These are phyloP conservation scores for Anthoscopus minutus DNA, from an alignment of 2,113 vertebrate genomes.

Conservation along the genomic window DNA sequence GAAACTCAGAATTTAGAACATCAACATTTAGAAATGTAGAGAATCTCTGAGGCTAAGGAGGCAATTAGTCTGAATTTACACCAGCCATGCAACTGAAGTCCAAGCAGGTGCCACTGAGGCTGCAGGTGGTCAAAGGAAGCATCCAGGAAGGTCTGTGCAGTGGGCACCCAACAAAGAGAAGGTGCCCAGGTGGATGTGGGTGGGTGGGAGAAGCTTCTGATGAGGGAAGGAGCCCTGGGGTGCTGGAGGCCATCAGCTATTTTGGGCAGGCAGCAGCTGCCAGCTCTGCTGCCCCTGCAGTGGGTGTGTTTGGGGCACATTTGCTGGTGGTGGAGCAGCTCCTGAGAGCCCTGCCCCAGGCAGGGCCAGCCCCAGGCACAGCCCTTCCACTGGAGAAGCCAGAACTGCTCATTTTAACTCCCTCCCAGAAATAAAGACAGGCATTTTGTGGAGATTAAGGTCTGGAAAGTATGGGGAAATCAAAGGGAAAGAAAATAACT, in stretches of 20 bases:
- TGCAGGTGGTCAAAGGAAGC: background rate
- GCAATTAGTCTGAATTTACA: background rate
- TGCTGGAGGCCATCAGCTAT: background rate
- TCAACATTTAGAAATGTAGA: background rate
- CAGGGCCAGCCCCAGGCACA: background rate
- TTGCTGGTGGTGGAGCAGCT: background rate
- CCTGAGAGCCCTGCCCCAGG: background rate
- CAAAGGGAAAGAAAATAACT: background rate
- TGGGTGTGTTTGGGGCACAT: too few relatives aligned
- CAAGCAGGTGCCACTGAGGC: background rate
- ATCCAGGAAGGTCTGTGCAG: background rate
- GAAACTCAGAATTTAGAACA: background rate
- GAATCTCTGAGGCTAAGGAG: background rate
- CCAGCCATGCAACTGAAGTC: background rate
- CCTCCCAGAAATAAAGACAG: background rate
- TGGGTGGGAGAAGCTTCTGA: background rate
- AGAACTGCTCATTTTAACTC: background rate
- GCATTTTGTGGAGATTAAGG: background rate
- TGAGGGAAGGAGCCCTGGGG: background rate
- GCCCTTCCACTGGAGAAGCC: background rate
- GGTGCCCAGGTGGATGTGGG: background rate
- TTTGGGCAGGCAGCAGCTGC: background rate
- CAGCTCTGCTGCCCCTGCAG: background rate
- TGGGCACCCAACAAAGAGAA: fast-evolving
- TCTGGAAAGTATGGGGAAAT: background rate